Base-by-base conservation (phyloP, 2,113 vertebrate species). In the Silurus glanis region DNA sequence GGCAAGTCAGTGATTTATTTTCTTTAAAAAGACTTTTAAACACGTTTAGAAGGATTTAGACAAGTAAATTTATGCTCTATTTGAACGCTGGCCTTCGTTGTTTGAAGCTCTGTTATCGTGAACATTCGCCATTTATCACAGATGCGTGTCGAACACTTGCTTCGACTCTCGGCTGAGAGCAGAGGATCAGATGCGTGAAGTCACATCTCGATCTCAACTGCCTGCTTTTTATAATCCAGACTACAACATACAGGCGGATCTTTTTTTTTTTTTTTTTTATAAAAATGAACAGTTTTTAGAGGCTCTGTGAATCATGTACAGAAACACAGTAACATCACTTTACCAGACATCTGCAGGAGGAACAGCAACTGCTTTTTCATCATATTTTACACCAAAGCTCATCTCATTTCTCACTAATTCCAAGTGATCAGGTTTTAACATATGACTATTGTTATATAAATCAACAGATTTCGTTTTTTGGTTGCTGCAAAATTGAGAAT, bases 11-110 rank as follows among this genome's bases (percentile, higher is more conserved):
- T 64, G 51, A 79, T 92, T 93, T 92, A 91, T 37, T 37, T 37
- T 37, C 37, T 37, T 37, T 37, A 92, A 17, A 91, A 93, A 81
- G 93, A 55, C 91, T 91, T 78, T 91, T 91, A 91, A 66, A 91
- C 90, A 92, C 88, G 91, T 94, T 93, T 86, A 89, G 58, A 89
- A 85, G 67, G 89, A 78, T 88, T 87, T 91, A 90, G 89, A 79
- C 83, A 90, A 87, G 28, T 83, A 53, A 10, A 89, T 89, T 87
- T 82, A 88, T 55, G 59, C 83, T 86, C 74, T 55, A 55, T 62
- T 53, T 80, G 88, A 84, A 47, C 61, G 86, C 82, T 49, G 83
- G 55, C 61, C 13, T 67, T 28, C 49, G 49, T 56, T 55, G n/a
- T 55, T 53, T n/a, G 61, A 28, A 45, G n/a, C 72, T 85, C n/a